A percentile compares a stretch with the other conserved stretches of the same genome.
Evolutionary conservation across 2,113 vertebrate genomes (phyloP).

Genomic region (Podiceps cristatus): DNA sequence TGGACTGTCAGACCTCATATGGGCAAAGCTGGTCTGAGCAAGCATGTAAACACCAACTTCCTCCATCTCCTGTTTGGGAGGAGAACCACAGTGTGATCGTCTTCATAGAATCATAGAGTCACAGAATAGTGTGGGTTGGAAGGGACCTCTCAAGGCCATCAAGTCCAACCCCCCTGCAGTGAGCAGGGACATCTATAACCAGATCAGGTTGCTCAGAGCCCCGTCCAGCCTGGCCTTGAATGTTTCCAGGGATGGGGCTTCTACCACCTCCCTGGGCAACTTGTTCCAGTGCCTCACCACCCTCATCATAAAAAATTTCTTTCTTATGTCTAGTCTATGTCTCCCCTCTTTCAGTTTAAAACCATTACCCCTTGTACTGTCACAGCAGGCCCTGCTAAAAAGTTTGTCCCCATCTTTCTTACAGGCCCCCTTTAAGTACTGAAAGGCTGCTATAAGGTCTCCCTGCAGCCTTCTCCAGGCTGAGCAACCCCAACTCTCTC

Average conservation of each 20-base stretch:
- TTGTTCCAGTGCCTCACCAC: too few relatives aligned
- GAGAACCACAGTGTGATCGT: background rate
- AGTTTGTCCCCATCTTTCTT: too few relatives aligned
- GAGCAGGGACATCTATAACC: background rate
- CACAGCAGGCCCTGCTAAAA: too few relatives aligned
- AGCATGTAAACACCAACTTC: background rate
- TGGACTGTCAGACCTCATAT: background rate
- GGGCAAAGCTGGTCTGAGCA: background rate
- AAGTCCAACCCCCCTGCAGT: accelerated
- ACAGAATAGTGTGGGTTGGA: background rate
- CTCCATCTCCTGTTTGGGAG: background rate
- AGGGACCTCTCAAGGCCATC: background rate
- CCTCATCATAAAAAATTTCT: too few relatives aligned
- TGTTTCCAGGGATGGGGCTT: background rate
- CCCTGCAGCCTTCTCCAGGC: too few relatives aligned
- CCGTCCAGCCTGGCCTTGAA: background rate
- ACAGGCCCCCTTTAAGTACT: too few relatives aligned
- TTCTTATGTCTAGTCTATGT: too few relatives aligned
- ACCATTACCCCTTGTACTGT: too few relatives aligned
- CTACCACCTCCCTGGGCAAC: too few relatives aligned
- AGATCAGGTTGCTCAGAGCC: background rate
- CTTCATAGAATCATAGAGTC: background rate
- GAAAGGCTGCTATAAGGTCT: too few relatives aligned
- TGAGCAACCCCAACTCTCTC: too few relatives aligned
- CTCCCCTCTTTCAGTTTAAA: too few relatives aligned